Conservation (phyloP, 2,113 vertebrate species). For the Nansenia antarctica region DNA sequence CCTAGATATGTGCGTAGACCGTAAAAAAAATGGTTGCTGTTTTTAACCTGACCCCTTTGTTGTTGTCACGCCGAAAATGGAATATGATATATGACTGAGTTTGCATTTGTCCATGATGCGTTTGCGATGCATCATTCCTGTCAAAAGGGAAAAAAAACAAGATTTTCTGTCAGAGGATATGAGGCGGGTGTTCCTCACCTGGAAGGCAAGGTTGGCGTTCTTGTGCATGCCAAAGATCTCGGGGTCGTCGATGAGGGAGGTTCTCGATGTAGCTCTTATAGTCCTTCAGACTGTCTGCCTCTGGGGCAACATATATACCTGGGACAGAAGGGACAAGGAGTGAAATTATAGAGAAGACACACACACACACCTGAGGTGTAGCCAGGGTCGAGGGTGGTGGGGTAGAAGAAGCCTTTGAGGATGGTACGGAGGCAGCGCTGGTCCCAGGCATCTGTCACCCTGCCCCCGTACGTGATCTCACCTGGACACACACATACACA, state of each 20-base stretch:
- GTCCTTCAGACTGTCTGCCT: constrained; percentile 67
- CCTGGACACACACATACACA: too few relatives aligned
- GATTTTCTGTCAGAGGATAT: too few relatives aligned
- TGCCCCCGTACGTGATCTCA: constrained; percentile 87
- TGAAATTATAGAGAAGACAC: too few relatives aligned
- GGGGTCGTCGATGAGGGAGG: constrained; percentile 78
- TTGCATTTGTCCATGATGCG: too few relatives aligned
- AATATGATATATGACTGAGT: too few relatives aligned
- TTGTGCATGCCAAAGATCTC: constrained; percentile 86
- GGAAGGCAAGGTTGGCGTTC: constrained; percentile 83
- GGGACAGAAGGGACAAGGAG: too few relatives aligned
- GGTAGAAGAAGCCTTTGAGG: constrained; percentile 82
- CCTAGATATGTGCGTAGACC: too few relatives aligned
- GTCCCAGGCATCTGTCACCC: constrained; percentile 86
- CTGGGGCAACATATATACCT: constrained; percentile 77
- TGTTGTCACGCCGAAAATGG: too few relatives aligned
- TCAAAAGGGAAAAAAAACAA: too few relatives aligned
- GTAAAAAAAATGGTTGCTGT: too few relatives aligned
- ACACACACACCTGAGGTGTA: constrained; percentile 75
- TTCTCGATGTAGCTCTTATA: constrained; percentile 81
- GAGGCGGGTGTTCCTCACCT: constrained; percentile 65
- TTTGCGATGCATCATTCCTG: too few relatives aligned
- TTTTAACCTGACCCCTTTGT: too few relatives aligned
- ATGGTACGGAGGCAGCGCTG: constrained; percentile 84
- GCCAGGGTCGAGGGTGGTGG: constrained; percentile 67